Percentiles rank a stretch among this genome's conserved stretches.
These are phyloP conservation scores for Microcebus jonahi DNA, from an alignment of 2,113 vertebrate genomes.

Conservation along the genomic window DNA sequence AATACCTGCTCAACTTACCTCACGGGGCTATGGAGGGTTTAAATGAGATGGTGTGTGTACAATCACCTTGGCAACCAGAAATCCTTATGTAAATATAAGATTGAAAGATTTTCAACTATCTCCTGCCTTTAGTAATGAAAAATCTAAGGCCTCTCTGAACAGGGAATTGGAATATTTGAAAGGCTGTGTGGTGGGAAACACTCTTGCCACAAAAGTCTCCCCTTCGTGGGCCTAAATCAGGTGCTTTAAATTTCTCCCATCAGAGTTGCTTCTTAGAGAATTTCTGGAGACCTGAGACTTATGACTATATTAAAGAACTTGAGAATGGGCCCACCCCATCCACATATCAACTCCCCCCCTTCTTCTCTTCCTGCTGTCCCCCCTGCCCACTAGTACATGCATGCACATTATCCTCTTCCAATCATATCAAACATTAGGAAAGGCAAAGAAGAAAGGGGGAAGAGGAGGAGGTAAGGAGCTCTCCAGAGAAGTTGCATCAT, in stretches of 20 bases:
- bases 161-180: neutral
- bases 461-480: neutral
- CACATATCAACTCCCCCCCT: neutral
- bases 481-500: neutral
- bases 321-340: neutral
- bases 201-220: neutral
- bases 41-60: neutral
- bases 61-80: conserved; percentile 26
- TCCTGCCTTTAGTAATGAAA: neutral
- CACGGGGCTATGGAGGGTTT: neutral
- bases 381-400: neutral
- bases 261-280: neutral
- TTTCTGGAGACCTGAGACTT: neutral
- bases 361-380: neutral
- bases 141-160: neutral
- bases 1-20: neutral
- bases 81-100: neutral
- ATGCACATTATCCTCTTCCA: neutral
- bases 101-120: neutral
- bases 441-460: neutral
- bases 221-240: neutral
- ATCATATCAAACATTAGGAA: neutral
- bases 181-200: neutral
- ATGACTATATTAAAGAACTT: neutral
- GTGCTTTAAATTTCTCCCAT: neutral